These are phyloP conservation scores for Pseudococcus viburni DNA, from an alignment of 2,888 invertebrate species.

Conservation along the genomic window DNA sequence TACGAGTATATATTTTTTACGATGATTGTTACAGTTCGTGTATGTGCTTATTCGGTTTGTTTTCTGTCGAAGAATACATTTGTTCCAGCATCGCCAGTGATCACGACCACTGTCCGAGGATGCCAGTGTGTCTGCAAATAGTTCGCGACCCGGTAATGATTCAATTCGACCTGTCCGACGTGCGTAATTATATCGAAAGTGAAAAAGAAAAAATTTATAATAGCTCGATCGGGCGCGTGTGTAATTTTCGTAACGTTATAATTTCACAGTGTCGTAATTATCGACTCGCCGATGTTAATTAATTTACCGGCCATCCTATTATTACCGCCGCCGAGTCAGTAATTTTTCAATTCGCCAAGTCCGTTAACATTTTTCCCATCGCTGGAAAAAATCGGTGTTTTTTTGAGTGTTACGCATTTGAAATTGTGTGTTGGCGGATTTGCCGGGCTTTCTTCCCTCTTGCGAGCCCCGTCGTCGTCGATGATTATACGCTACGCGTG, in stretches of 20 bases:
- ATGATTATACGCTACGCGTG: constrained; percentile 19
- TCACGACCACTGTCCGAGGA: neutral
- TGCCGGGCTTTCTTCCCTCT: too few relatives aligned
- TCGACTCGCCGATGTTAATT: neutral
- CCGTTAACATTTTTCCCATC: constrained; percentile 3
- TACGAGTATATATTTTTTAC: too few relatives aligned
- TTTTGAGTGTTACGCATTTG: too few relatives aligned
- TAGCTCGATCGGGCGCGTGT: neutral
- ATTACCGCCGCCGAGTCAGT: neutral
- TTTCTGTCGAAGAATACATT: neutral
- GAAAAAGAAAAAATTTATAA: neutral
- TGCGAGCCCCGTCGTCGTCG: too few relatives aligned
- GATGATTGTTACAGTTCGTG: neutral
- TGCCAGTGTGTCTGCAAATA: neutral
- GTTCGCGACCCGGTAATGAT: neutral
- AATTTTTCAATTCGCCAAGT: constrained; percentile 14
- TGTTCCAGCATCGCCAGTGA: neutral
- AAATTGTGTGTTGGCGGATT: too few relatives aligned
- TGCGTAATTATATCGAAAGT: neutral
- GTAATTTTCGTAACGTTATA: neutral
- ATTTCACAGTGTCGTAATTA: constrained; percentile 2
- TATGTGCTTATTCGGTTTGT: neutral
- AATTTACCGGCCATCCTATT: neutral
- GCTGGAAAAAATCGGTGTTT: too few relatives aligned
- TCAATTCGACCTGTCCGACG: neutral